Conservation (phyloP, 1,140 invertebrate genomes). For the Olivierus martensii region DNA sequence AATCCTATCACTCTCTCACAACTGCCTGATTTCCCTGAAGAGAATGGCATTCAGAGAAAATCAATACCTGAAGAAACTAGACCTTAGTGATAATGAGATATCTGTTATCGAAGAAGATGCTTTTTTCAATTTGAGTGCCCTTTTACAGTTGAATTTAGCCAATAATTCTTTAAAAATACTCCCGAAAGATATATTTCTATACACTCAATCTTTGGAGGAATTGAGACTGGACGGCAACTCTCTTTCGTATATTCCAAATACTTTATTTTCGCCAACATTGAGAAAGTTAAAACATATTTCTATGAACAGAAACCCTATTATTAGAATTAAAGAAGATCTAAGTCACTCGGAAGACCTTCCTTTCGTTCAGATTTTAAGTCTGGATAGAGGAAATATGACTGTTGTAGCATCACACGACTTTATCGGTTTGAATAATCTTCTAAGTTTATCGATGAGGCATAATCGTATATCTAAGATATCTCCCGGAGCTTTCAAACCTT, state of each 20-base stretch:
- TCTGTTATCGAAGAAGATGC: conserved; percentile 52
- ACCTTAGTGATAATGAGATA: conserved; percentile 54
- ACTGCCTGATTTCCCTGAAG: conserved; percentile 18
- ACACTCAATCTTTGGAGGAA: conserved; percentile 42
- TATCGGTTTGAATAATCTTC: conserved; percentile 62
- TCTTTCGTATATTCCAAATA: conserved; percentile 60
- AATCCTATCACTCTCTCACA: conserved; percentile 25
- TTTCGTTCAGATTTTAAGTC: conserved; percentile 58
- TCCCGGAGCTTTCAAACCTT: conserved; percentile 62
- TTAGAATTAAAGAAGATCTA: conserved; percentile 38
- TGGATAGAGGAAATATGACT: conserved; percentile 64
- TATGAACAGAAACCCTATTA: conserved; percentile 63
- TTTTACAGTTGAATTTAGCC: conserved; percentile 56
- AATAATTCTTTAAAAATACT: conserved; percentile 61
- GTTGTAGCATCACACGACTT: conserved; percentile 78
- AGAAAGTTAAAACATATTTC: conserved; percentile 59
- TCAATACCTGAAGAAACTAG: conserved; percentile 21
- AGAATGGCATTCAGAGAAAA: conserved; percentile 16
- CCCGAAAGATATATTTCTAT: conserved; percentile 58
- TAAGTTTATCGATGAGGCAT: conserved; percentile 52
- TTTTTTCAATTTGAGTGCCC: conserved; percentile 46
- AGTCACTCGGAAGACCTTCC: conserved; percentile 38
- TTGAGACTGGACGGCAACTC: conserved; percentile 66
- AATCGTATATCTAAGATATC: conserved; percentile 68
- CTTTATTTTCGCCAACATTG: conserved; percentile 46